These are phyloP conservation scores for Blastomussa wellsi DNA, from an alignment of 92 coral and sea anemone genomes.

Conservation along the genomic window DNA sequence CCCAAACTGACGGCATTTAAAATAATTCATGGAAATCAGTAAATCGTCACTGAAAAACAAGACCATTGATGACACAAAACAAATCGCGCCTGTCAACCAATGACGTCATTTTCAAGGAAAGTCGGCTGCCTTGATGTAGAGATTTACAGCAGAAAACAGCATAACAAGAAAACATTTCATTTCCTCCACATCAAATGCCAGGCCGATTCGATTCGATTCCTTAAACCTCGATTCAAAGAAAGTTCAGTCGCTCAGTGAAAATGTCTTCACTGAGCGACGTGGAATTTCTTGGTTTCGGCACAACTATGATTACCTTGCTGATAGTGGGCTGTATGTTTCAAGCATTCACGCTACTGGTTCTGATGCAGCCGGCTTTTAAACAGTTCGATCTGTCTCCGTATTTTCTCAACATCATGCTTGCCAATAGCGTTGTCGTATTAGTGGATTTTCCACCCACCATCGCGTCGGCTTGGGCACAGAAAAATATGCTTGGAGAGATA, in stretches of 20 bases:
- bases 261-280: slow-evolving; percentile 8
- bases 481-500: slow-evolving; percentile 43
- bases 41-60: background rate
- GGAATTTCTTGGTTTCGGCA: background rate
- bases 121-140: slow-evolving; percentile 1
- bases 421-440: slow-evolving; percentile 60
- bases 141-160: background rate
- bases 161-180: background rate
- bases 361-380: slow-evolving; percentile 43
- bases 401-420: slow-evolving; percentile 63
- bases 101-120: slow-evolving; percentile 2
- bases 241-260: background rate
- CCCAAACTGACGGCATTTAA: background rate
- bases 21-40: background rate
- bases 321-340: slow-evolving; percentile 55
- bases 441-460: slow-evolving; percentile 68
- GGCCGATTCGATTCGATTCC: no score
- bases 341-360: slow-evolving; percentile 35
- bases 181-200: background rate
- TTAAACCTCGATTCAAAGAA: no score
- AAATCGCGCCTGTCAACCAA: background rate
- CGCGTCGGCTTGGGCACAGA: slow-evolving; percentile 56
- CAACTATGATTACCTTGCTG: slow-evolving; percentile 33
- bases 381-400: slow-evolving; percentile 60
- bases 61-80: slow-evolving; percentile 3